Evolutionary conservation across 2,797 vertebrate genomes (phyloP).

Genomic region (Alca torda): DNA sequence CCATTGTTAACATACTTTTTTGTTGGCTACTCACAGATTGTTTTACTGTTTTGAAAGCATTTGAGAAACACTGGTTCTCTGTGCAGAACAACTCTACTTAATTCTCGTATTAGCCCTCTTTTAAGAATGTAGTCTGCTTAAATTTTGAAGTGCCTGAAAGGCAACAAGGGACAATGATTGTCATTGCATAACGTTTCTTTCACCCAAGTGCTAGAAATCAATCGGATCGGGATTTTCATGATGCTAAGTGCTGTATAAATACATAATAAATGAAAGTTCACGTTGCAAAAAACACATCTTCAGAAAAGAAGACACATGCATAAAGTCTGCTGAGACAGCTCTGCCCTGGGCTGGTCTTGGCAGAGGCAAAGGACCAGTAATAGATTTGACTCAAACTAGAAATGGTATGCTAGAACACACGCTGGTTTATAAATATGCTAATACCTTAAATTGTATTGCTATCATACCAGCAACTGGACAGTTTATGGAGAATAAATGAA

Average conservation of each 20-base stretch:
- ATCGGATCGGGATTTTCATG: neutral
- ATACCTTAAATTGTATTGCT: neutral
- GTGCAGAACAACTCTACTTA: conserved; percentile 28
- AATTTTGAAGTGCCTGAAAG: conserved; percentile 4
- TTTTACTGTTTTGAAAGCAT: conserved; percentile 52
- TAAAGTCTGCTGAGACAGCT: neutral
- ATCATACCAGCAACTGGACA: neutral
- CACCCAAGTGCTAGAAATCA: conserved; percentile 24
- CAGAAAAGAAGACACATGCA: neutral
- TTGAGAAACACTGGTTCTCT: conserved; percentile 47
- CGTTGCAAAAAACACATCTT: neutral
- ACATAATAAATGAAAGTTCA: neutral
- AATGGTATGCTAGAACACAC: neutral
- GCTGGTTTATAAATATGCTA: neutral
- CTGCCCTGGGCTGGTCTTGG: conserved; percentile 9
- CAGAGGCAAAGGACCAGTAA: neutral
- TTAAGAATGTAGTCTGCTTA: conserved; percentile 21
- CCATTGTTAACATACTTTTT: conserved; percentile 51
- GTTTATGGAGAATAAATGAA: neutral
- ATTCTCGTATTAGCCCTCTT: neutral
- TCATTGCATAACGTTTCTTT: conserved; percentile 10
- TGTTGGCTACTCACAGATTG: conserved; percentile 43
- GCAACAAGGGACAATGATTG: neutral
- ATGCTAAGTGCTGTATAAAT: conserved; percentile 2
- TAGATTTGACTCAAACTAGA: neutral